Conservation (phyloP, 2,888 invertebrate species). For the Dolichomitus sp. region DNA sequence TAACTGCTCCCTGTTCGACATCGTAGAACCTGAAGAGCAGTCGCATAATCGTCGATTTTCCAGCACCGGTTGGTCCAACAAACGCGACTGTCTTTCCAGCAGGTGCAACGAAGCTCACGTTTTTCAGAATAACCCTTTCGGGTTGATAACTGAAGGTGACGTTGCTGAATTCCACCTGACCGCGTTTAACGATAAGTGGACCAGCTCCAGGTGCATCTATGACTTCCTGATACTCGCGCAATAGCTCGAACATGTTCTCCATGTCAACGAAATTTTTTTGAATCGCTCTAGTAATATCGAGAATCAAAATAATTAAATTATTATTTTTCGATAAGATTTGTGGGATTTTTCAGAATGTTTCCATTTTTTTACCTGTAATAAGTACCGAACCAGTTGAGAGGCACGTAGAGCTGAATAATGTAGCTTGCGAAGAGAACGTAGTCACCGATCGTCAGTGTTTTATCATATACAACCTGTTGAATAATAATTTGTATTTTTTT, state of each 20-base stretch:
- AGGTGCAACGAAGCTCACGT: slow-evolving; percentile 93
- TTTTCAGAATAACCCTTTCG: slow-evolving; percentile 92
- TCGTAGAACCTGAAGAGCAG: slow-evolving; percentile 99
- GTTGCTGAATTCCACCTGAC: slow-evolving; percentile 95
- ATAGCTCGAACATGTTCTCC: slow-evolving; percentile 99
- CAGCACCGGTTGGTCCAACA: slow-evolving; percentile 96
- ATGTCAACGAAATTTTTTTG: slow-evolving; percentile 99
- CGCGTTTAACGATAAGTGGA: slow-evolving; percentile 90
- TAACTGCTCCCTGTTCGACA: slow-evolving; percentile 94
- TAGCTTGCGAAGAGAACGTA: slow-evolving; percentile 98
- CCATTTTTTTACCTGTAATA: slow-evolving; percentile 93
- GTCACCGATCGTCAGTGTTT: slow-evolving; percentile 95
- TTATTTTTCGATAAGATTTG: not conserved
- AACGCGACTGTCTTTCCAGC: slow-evolving; percentile 95
- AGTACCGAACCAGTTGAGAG: slow-evolving; percentile 99
- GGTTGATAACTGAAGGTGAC: slow-evolving; percentile 96
- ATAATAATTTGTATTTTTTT: not conserved
- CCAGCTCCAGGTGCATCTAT: slow-evolving; percentile 94
- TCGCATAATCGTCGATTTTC: slow-evolving; percentile 98
- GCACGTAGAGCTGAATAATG: slow-evolving; percentile 97
- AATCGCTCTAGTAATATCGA: slow-evolving; percentile 90
- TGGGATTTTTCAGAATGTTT: not conserved
- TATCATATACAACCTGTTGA: slow-evolving; percentile 87
- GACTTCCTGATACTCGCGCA: slow-evolving; percentile 95
- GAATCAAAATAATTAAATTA: not conserved